Conservation (phyloP, 2,797 vertebrate species). For the Cynodonichthys magdalenae region DNA sequence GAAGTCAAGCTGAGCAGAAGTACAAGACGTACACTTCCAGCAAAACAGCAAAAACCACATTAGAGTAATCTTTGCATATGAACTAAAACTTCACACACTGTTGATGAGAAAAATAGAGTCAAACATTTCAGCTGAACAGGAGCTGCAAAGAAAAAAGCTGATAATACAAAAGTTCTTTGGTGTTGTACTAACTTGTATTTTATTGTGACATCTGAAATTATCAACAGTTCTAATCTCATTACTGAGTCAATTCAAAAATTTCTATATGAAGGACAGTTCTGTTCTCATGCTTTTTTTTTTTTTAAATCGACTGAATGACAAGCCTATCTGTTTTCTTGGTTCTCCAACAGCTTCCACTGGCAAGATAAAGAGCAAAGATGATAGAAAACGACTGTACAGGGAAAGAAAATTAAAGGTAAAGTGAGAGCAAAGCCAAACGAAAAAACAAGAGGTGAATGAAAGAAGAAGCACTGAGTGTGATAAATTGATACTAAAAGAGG, state of each 20-base stretch:
- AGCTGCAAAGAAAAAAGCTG: too few species aligned
- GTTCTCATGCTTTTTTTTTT: neutral
- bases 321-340: slow-evolving; percentile 23
- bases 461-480: slow-evolving; percentile 47
- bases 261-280: neutral
- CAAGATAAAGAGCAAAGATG: slow-evolving; percentile 31
- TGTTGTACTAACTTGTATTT: too few species aligned
- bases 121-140: too few species aligned
- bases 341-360: slow-evolving; percentile 18
- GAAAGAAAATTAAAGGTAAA: slow-evolving; percentile 56
- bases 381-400: slow-evolving; percentile 6
- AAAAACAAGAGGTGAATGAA: slow-evolving; percentile 53
- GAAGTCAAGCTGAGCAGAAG: too few species aligned
- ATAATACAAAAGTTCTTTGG: too few species aligned
- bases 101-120: too few species aligned
- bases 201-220: neutral
- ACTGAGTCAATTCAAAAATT: neutral
- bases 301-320: slow-evolving; percentile 21
- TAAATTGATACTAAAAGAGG: slow-evolving; percentile 53
- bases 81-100: too few species aligned
- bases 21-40: too few species aligned
- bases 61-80: too few species aligned
- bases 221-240: neutral
- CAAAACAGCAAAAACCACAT: too few species aligned
- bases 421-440: slow-evolving; percentile 48